These are phyloP conservation scores for Sitobion miscanthi DNA, from an alignment of 1,140 invertebrate species.

Conservation along the genomic window DNA sequence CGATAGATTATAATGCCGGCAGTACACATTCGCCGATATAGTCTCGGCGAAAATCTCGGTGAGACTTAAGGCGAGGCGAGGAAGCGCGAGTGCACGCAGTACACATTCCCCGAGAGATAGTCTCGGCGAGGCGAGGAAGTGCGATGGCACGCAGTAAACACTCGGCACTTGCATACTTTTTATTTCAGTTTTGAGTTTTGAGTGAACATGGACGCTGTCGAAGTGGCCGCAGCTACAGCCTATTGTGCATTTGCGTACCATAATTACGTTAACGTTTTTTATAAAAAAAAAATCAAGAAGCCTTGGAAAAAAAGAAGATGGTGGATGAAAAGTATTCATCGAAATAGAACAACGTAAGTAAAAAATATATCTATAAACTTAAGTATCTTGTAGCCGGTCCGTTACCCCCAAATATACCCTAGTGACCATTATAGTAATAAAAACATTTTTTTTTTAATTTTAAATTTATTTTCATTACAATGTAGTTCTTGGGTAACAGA, in stretches of 20 bases:
- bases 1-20: neutral
- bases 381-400: neutral
- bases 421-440: too few species aligned
- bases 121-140: too few species aligned
- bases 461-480: too few species aligned
- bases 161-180: neutral
- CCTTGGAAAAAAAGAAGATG: slow-evolving; percentile 6
- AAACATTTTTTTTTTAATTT: too few species aligned
- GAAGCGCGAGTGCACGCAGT: neutral
- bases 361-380: neutral
- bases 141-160: too few species aligned
- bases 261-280: neutral
- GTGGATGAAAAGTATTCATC: slow-evolving; percentile 2
- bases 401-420: too few species aligned
- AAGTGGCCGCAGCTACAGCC: neutral
- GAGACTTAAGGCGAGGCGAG: too few species aligned
- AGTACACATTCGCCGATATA: neutral
- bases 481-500: too few species aligned
- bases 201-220: neutral
- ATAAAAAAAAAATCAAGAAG: slow-evolving; percentile 12
- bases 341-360: slow-evolving; percentile 29
- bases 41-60: neutral
- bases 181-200: neutral
- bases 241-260: slow-evolving; percentile 1
- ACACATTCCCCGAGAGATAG: neutral